Conservation (phyloP, 2,797 vertebrate genomes). For the Arnoldichthys spilopterus region DNA sequence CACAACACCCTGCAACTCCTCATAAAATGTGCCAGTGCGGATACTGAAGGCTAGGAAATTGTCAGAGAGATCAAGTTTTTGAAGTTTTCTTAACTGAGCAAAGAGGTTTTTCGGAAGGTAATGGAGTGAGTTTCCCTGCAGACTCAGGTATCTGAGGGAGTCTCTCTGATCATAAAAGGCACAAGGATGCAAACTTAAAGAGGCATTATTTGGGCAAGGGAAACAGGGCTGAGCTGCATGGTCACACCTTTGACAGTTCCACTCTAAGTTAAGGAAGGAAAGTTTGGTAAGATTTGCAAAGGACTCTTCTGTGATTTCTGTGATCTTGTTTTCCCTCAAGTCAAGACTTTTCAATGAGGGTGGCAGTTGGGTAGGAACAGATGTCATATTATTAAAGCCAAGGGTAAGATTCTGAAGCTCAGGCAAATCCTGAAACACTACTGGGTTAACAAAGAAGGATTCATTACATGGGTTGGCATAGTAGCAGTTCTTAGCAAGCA, state of each 20-base stretch:
- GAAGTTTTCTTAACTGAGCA: slow-evolving; percentile 63
- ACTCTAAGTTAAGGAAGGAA: slow-evolving; percentile 75
- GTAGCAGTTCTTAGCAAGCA: slow-evolving; percentile 81
- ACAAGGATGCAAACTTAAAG: slow-evolving; percentile 67
- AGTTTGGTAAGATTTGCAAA: slow-evolving; percentile 77
- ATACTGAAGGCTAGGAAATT: slow-evolving; percentile 77
- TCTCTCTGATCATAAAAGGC: slow-evolving; percentile 69
- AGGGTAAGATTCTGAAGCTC: slow-evolving; percentile 76
- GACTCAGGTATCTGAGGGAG: slow-evolving; percentile 69
- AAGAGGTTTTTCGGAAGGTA: slow-evolving; percentile 74
- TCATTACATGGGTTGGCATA: slow-evolving; percentile 81
- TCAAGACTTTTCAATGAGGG: slow-evolving; percentile 73
- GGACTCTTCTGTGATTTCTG: slow-evolving; percentile 63
- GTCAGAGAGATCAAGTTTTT: slow-evolving; percentile 77
- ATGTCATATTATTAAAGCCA: slow-evolving; percentile 81
- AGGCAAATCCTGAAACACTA: slow-evolving; percentile 71
- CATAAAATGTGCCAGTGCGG: slow-evolving; percentile 76
- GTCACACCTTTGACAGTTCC: slow-evolving; percentile 89
- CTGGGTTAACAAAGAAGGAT: slow-evolving; percentile 69
- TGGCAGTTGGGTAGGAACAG: slow-evolving; percentile 78
- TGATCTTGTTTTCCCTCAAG: slow-evolving; percentile 82
- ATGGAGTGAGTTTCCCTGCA: slow-evolving; percentile 80
- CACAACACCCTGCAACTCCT: slow-evolving; percentile 69
- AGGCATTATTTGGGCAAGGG: slow-evolving; percentile 74
- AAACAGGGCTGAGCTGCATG: slow-evolving; percentile 83